Base-by-base conservation (phyloP, 2,797 vertebrate genomes). In the Potorous gilbertii region DNA sequence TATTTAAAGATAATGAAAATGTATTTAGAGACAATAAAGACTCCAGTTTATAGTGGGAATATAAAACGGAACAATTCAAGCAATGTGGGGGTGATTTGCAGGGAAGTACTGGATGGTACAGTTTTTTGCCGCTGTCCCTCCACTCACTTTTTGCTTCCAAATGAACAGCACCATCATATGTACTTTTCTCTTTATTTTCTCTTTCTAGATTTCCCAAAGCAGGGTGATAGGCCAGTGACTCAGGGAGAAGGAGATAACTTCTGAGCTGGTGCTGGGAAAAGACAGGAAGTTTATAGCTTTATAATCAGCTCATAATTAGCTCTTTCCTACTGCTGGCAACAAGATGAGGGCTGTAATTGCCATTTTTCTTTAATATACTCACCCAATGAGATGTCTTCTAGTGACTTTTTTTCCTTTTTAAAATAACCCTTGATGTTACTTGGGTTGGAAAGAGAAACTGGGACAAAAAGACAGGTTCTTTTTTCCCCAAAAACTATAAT, bases 1-100 rank as follows among this genome's bases (percentile, higher is more conserved):
- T 90, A 27, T 87, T 87, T 87, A 87, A 87, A 46, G 40, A 87
- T 87, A 87, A 87, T 87, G 95, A 96, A 97, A 91, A 92, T 66
- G 92, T 96, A 59, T 59, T 93, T 90, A 90, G 95, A 96, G 74
- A 87, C 40, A 55, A 56, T 81, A 27, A 94, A 94, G 56, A 93
- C 18, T 66, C 56, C 66, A 94, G 34, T 54, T 87, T 52, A 97
- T 95, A 93, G 34, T n/a, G 91, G 56, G 59, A 95, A 96, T 91
- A 95, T 87, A 94, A 91, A 62, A 3, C 5, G 66, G 21, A 90
- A 46, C 52, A 3, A 1, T 90, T 56, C 55, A 74, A 27, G 81
- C 54, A 91, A 46, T 92, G 46, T 59, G 62, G 87, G 52, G n/a
- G 24, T 52, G 16, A 66, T 90, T 93, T 92, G 12, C 94, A 62